Conservation (phyloP, 2,888 invertebrate genomes). For the Helicoverpa assulta region DNA sequence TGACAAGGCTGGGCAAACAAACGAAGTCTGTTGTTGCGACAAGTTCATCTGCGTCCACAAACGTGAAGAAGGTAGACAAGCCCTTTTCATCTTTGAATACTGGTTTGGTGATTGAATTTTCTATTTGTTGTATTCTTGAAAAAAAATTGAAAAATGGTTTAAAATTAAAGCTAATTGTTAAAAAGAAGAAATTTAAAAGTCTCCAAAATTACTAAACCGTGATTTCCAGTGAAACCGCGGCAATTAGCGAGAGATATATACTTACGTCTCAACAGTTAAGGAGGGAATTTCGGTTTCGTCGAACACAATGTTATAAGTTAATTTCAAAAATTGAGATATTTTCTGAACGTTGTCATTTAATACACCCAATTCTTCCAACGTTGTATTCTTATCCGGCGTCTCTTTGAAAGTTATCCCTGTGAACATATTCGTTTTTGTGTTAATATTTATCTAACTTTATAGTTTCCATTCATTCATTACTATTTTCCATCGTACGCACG, state of each 20-base stretch:
- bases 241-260: not conserved
- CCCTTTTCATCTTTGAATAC: slow-evolving; percentile 40
- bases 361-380: slow-evolving; percentile 45
- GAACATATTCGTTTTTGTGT: not conserved
- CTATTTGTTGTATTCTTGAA: slow-evolving; percentile 33
- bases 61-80: slow-evolving; percentile 38
- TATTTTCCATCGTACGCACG: too few relatives aligned
- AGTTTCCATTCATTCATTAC: too few relatives aligned
- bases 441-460: not conserved
- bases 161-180: too few relatives aligned
- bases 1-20: slow-evolving; percentile 42
- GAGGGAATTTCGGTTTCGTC: slow-evolving; percentile 24
- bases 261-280: slow-evolving; percentile 44
- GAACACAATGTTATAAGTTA: slow-evolving; percentile 29
- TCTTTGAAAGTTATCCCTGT: slow-evolving; percentile 22
- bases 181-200: too few relatives aligned
- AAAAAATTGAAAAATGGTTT: not conserved
- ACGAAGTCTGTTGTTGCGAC: slow-evolving; percentile 44
- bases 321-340: slow-evolving; percentile 15
- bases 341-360: slow-evolving; percentile 14
- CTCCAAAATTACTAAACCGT: too few relatives aligned
- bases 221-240: too few relatives aligned
- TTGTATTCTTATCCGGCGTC: slow-evolving; percentile 11
- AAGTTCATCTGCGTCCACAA: slow-evolving; percentile 46
- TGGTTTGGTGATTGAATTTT: slow-evolving; percentile 33